Evolutionary conservation across 2,888 invertebrate species (phyloP), one percentile per base, ranked within the genome.

Genomic region (Fissipunctia ypsillon): DNA sequence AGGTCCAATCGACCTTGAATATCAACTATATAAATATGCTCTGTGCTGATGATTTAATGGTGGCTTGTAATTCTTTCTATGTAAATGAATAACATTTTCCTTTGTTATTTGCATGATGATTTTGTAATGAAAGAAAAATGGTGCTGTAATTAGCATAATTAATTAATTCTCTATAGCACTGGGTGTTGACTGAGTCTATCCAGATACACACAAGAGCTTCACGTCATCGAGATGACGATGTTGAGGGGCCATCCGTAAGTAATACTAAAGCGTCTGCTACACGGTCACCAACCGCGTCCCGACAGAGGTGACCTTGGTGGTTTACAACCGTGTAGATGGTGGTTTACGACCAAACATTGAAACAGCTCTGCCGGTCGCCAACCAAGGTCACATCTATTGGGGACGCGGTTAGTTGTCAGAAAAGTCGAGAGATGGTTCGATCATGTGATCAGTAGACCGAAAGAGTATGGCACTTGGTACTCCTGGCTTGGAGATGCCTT

Each of bases 1-100:
- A 87, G 88, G 78, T 68, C 78, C 38, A 1, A 69, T 69, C 45
- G 77, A 77, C 85, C 85, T 85, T 83, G 67, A 35, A 56, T 7
- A 65, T 45, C 35, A 45, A 64, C 72, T 31, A 28, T 65, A 59
- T 50, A 64, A 64, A 80, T 60, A 64, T 72, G 19, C 31, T 38
- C 43, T 22, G 28, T 38, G n/a, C n/a, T n/a, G 71, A 83, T 70
- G 56, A 31, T 38, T 66, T 63, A 77, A 77, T 79, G 45, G 12
- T 38, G 19, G 19, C 2, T 9, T 28, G 28, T 69, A 41, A 71
- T 70, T 84, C 48, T 56, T 31, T 22, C 1, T 69, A 59, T 69
- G 61, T 80, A 57, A 80, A 80, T 61, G 19, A 81, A 75, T 81
- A 74, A 64, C 22, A 67, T 64, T 64, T 69, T 57, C 22, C 64